Conservation (phyloP, 2,888 invertebrate genomes). For the Drosophila dives region DNA sequence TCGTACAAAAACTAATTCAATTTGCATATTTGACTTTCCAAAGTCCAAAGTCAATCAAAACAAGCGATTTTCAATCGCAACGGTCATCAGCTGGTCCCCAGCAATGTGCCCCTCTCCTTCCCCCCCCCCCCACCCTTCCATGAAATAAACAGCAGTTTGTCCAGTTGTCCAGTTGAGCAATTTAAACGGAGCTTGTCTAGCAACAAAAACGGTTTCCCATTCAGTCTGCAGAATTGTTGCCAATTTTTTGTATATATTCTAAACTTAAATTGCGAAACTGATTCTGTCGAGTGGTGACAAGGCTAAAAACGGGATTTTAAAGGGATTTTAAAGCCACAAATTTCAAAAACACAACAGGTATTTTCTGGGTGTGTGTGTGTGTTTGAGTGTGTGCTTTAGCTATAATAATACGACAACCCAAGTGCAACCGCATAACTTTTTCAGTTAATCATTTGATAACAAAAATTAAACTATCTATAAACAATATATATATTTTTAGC, state of each 20-base stretch:
- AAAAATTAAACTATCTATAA: background rate
- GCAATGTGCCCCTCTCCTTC: background rate
- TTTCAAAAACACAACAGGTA: slow-evolving; percentile 15
- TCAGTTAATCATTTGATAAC: slow-evolving; percentile 32
- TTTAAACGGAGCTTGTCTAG: slow-evolving; percentile 1
- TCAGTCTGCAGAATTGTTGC: background rate
- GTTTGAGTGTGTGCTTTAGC: background rate
- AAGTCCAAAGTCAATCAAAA: slow-evolving; percentile 52
- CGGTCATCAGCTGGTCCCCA: slow-evolving; percentile 18
- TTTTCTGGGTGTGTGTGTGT: slow-evolving; percentile 36
- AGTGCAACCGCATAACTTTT: slow-evolving; percentile 29
- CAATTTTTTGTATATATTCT: background rate
- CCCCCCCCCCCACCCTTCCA: background rate
- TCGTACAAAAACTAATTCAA: slow-evolving; percentile 51
- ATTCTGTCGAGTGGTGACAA: background rate
- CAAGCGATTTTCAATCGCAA: slow-evolving; percentile 44
- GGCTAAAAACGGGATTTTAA: background rate
- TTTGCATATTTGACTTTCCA: slow-evolving; percentile 49
- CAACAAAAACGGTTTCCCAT: background rate
- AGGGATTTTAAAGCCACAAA: background rate
- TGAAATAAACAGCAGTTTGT: slow-evolving; percentile 6
- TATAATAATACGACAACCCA: slow-evolving; percentile 23
- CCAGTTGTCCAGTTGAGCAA: slow-evolving; percentile 1
- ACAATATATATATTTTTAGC: background rate
- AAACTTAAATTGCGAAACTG: background rate